These are phyloP conservation scores for Chironex yamaguchii DNA, from an alignment of 30 jellyfish, hydroid and myxozoan species.

Conservation along the genomic window DNA sequence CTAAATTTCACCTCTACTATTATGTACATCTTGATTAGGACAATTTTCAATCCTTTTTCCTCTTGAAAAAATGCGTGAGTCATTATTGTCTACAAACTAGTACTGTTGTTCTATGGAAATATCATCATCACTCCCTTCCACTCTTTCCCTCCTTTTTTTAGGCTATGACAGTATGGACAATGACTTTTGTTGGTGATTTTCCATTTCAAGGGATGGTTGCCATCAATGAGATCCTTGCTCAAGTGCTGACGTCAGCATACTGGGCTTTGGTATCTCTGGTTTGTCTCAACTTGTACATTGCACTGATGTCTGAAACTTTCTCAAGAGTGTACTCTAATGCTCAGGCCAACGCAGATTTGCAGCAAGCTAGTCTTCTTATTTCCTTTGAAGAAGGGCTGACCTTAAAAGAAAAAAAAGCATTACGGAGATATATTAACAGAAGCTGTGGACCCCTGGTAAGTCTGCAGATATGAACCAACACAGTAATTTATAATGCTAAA, in stretches of 20 bases:
- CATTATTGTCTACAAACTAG: no score
- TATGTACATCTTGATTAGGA: no score
- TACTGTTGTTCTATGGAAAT: no score
- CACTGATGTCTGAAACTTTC: conserved; percentile 90
- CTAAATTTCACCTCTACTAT: no score
- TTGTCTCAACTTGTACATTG: conserved; percentile 87
- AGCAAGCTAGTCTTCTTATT: conserved; percentile 75
- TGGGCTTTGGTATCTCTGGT: conserved; percentile 87
- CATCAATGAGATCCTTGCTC: conserved; percentile 67
- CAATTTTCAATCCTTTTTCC: no score
- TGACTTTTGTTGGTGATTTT: conserved; percentile 77
- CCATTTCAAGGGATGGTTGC: conserved; percentile 61
- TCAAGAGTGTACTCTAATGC: conserved; percentile 95
- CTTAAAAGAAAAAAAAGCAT: background rate
- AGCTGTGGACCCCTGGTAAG: conserved; percentile 77
- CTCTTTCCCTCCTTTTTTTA: background rate
- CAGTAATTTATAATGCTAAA: no score
- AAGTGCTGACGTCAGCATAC: conserved; percentile 80
- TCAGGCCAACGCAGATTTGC: conserved; percentile 92
- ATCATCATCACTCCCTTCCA: no score
- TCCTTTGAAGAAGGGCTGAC: conserved; percentile 51
- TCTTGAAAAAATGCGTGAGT: no score
- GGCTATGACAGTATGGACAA: conserved; percentile 35
- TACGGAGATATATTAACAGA: conserved; percentile 27
- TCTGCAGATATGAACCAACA: no score